Conservation (phyloP, 2,113 vertebrate species). For the Motacilla tschutschensis region DNA sequence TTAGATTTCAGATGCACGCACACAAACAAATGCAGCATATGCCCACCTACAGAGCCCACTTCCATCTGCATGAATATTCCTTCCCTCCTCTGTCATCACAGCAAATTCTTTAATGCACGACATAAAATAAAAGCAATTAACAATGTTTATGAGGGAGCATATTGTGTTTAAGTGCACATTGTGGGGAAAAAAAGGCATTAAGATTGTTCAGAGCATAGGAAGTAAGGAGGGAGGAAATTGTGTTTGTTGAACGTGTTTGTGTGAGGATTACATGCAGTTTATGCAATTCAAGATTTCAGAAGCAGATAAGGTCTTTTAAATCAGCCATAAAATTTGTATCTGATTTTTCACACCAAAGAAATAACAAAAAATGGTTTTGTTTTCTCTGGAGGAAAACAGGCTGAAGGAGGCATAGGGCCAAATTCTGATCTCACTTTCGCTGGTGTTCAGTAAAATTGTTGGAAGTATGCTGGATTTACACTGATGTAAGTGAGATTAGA, state of each 20-base stretch:
- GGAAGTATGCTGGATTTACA: slow-evolving; percentile 49
- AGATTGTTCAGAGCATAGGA: slow-evolving; percentile 59
- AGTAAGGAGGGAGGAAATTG: background rate
- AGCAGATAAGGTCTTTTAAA: slow-evolving; percentile 37
- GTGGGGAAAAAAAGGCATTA: slow-evolving; percentile 63
- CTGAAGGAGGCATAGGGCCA: slow-evolving; percentile 31
- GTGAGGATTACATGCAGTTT: slow-evolving; percentile 46
- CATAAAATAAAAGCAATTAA: slow-evolving; percentile 64
- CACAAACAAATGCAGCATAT: background rate
- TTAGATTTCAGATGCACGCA: slow-evolving; percentile 48
- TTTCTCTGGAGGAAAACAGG: slow-evolving; percentile 50
- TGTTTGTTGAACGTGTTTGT: slow-evolving; percentile 64
- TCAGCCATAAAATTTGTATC: slow-evolving; percentile 47
- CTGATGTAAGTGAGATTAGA: slow-evolving; percentile 49
- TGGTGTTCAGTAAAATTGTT: slow-evolving; percentile 37
- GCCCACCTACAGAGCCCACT: background rate
- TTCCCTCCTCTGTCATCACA: slow-evolving; percentile 51
- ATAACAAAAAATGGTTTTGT: slow-evolving; percentile 46
- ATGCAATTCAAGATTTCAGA: slow-evolving; percentile 48
- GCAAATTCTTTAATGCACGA: slow-evolving; percentile 48
- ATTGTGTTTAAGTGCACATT: slow-evolving; percentile 61
- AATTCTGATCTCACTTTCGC: slow-evolving; percentile 43
- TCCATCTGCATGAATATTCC: slow-evolving; percentile 33
- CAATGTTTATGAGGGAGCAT: slow-evolving; percentile 65
- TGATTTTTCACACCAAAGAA: slow-evolving; percentile 50